Conservation (phyloP, 2,797 vertebrate species). For the Hirundo rustica region DNA sequence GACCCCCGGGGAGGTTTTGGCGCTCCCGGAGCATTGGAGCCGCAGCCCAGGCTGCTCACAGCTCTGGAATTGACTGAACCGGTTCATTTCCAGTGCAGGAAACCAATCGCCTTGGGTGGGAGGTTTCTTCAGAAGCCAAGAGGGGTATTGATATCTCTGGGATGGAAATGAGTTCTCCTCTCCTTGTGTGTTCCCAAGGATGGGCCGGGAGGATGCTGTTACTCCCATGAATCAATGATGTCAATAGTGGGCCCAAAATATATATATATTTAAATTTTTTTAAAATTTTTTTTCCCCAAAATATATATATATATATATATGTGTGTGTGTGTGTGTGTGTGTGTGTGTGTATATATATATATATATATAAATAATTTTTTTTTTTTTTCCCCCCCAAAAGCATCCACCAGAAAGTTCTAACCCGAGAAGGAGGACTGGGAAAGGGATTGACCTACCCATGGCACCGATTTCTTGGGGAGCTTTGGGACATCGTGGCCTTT, state of each 20-base stretch:
- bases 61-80: neutral
- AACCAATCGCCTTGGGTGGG: neutral
- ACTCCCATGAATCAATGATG: neutral
- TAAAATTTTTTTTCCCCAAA: neutral
- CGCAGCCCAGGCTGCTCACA: neutral
- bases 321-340: too few species aligned
- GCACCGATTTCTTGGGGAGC: neutral
- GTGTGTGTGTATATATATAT: too few species aligned
- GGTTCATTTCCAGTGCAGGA: neutral
- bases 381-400: neutral
- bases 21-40: accelerated
- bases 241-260: neutral
- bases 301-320: too few species aligned
- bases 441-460: neutral
- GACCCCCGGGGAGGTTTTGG: too few species aligned
- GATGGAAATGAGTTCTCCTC: neutral
- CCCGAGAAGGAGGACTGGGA: neutral
- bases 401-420: neutral
- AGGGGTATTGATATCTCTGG: neutral
- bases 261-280: too few species aligned
- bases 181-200: neutral
- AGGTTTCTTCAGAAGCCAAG: neutral
- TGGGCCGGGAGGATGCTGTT: neutral
- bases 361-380: too few species aligned
- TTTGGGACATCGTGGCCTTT: neutral